Percentiles rank a stretch among this genome's conserved stretches.
These are phyloP conservation scores for Laticauda laticaudata DNA, from an alignment of 2,113 vertebrate species.

Conservation along the genomic window DNA sequence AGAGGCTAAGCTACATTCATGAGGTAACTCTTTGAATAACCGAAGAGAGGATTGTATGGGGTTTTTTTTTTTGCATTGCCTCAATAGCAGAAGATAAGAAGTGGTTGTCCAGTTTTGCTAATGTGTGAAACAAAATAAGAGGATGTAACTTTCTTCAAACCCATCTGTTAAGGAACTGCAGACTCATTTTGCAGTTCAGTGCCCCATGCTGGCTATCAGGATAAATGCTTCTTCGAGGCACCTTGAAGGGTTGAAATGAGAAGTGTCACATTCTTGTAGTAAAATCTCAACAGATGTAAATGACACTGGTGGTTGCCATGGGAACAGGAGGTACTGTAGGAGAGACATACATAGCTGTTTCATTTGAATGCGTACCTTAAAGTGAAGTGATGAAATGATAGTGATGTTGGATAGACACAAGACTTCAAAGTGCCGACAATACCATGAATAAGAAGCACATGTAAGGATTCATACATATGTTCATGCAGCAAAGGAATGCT, in stretches of 20 bases:
- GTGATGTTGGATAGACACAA: constrained; percentile 19
- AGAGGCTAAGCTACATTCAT: neutral
- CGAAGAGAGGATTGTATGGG: neutral
- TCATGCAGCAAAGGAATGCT: neutral
- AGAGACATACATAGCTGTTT: constrained; percentile 25
- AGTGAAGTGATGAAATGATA: constrained; percentile 32
- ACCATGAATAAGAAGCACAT: neutral
- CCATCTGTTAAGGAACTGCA: neutral
- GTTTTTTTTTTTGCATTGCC: neutral
- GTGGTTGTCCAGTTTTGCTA: neutral
- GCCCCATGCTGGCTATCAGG: neutral
- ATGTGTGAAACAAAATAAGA: neutral
- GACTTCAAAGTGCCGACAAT: neutral
- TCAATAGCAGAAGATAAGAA: neutral
- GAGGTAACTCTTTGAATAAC: neutral
- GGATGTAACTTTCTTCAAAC: neutral
- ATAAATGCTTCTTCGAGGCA: neutral
- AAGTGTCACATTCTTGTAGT: constrained; percentile 9
- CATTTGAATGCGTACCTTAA: constrained; percentile 17
- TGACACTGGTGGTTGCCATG: constrained; percentile 20
- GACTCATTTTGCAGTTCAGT: neutral
- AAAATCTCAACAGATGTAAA: constrained; percentile 19
- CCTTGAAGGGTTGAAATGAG: neutral
- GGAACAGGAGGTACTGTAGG: constrained; percentile 18
- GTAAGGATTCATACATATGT: neutral